Evolutionary conservation across 2,113 vertebrate species (phyloP).

Genomic region (Platichthys stellatus): DNA sequence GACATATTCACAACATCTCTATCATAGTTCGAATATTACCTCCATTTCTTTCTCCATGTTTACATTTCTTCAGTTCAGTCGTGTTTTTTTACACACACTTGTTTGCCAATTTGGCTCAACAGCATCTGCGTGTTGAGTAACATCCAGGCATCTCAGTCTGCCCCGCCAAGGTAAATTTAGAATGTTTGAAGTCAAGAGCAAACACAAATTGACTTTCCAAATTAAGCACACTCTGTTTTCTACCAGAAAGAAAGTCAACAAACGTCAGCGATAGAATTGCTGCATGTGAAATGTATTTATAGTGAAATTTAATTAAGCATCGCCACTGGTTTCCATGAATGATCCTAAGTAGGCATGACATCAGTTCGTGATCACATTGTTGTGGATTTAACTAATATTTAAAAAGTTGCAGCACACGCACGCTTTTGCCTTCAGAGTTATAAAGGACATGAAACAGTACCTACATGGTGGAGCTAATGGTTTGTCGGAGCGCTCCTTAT

Average conservation of each 20-base stretch:
- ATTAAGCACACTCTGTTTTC: conserved; percentile 35
- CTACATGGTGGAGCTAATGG: background rate
- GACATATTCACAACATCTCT: too few species aligned
- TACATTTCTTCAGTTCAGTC: conserved; percentile 6
- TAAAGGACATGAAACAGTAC: background rate
- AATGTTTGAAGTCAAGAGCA: conserved; percentile 37
- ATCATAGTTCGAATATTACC: too few species aligned
- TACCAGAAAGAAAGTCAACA: conserved; percentile 13
- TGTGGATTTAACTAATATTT: conserved; percentile 14
- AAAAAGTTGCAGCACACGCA: background rate
- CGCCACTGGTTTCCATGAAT: conserved; percentile 13
- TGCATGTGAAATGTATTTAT: conserved; percentile 28
- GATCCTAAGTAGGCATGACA: conserved; percentile 14
- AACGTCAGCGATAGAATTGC: conserved; percentile 33
- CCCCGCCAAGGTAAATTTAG: conserved; percentile 45
- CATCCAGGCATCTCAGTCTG: conserved; percentile 39
- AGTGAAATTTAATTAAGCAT: conserved; percentile 9
- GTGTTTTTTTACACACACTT: conserved; percentile 24
- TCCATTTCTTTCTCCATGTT: background rate
- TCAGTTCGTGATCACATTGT: conserved; percentile 8
- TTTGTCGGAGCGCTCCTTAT: background rate
- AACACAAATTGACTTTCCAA: conserved; percentile 53
- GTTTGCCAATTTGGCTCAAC: conserved; percentile 46
- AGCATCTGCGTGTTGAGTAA: conserved; percentile 15
- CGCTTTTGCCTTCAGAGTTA: background rate